Evolutionary conservation across 2,113 vertebrate genomes (phyloP).

Genomic region (Zosterops borbonicus): DNA sequence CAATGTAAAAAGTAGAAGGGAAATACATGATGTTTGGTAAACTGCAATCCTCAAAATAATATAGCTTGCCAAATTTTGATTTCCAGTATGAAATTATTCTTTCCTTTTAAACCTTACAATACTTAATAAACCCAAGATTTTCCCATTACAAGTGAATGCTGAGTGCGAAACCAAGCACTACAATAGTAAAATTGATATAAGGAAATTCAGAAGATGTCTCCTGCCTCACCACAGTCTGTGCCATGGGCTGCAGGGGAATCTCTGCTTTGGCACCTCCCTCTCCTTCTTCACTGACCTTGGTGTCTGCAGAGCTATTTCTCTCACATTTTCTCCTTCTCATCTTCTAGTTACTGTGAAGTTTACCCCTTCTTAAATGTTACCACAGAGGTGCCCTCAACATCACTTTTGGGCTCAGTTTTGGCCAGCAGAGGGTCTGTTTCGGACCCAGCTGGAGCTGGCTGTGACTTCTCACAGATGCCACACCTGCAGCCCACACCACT

Average conservation of each 20-base stretch:
- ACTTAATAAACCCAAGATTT: neutral
- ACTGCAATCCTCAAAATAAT: neutral
- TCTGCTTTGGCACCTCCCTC: neutral
- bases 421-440: neutral
- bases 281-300: neutral
- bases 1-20: neutral
- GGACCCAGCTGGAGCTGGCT: neutral
- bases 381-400: neutral
- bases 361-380: neutral
- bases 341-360: neutral
- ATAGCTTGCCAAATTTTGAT: neutral
- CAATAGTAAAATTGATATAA: neutral
- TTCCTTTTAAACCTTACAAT: neutral
- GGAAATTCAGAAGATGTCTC: neutral
- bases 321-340: neutral
- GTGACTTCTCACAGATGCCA: neutral
- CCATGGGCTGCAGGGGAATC: neutral
- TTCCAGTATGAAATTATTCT: neutral
- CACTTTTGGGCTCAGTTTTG: neutral
- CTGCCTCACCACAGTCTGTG: neutral
- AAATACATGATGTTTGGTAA: neutral
- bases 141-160: neutral
- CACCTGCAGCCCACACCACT: accelerated
- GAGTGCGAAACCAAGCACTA: neutral
- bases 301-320: neutral